Base-by-base conservation (phyloP, 2,888 invertebrate genomes). In the Leptopterna dolabrata region DNA sequence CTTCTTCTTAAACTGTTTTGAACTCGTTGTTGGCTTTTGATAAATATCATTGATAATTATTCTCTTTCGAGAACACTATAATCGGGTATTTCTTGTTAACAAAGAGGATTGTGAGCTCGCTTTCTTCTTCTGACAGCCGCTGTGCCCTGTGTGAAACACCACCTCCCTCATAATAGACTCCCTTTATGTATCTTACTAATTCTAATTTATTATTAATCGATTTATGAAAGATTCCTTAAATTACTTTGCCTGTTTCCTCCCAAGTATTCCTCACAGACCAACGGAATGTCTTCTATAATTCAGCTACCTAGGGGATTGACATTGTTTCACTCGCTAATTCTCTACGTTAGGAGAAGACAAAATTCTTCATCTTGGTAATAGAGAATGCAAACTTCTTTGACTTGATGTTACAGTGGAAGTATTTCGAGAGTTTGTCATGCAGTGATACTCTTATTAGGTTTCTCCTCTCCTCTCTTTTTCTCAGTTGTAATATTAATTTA, bases 121-220 rank as follows among this genome's bases (percentile, higher is more conserved):
- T 1, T 4, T 36, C n/a, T 51, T 51, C n/a, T 51, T 51, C 51
- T 51, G 51, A 4, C n/a, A 51, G 51, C 51, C 51, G n/a, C 51
- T 51, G n/a, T 51, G 51, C 4, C 51, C 51, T n/a, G 51, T n/a
- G n/a, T 51, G n/a, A 51, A 51, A 19, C 16, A 19, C 51, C 11
- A n/a, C 6, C 51, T n/a, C 51, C 51, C 51, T 51, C 51, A 51
- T 51, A 51, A 51, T 51, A n/a, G 51, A 51, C n/a, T n/a, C 51
- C 76, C 43, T 41, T 76, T 43, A 76, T 76, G 41, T 76, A 2
- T n/a, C 14, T 76, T 76, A 30, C 76, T 11, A 30, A 76, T 76
- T 76, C 43, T 76, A 27, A 76, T 76, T 76, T 43, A 76, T 76
- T 76, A 76, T 76, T 76, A 16, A 76, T 41, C 43, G 41, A 76